A percentile compares a stretch with the other conserved stretches of the same genome.
phyloP scores from a whole-genome alignment of 2,113 vertebrate species.

The Carassius carassius region DNA sequence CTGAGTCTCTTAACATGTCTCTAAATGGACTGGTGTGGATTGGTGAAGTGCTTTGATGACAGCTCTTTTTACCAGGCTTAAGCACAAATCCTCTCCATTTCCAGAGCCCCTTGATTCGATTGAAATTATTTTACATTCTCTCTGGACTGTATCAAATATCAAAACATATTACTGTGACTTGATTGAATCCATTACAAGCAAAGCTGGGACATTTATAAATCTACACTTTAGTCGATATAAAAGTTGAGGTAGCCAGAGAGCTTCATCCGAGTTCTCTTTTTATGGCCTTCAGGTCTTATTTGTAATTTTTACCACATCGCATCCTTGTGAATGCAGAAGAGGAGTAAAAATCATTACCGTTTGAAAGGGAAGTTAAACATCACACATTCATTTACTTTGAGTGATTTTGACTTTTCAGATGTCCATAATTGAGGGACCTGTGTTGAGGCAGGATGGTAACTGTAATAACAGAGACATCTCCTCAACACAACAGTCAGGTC shows the following conservation, averaged over 20 bases:
- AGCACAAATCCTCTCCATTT: constrained; percentile 44
- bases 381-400: constrained; percentile 10
- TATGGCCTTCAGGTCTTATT: neutral
- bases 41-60: constrained; percentile 61
- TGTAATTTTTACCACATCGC: neutral
- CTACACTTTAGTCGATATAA: constrained; percentile 6
- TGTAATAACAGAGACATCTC: constrained; percentile 53
- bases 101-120: constrained; percentile 50
- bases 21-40: constrained; percentile 74
- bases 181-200: constrained; percentile 46
- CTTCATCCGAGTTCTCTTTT: constrained; percentile 23
- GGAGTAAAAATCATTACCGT: constrained; percentile 9
- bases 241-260: constrained; percentile 39
- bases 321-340: neutral
- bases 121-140: constrained; percentile 52
- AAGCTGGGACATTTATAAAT: constrained; percentile 26
- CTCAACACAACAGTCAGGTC: constrained; percentile 40
- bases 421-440: constrained; percentile 39
- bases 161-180: constrained; percentile 38
- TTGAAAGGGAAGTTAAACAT: constrained; percentile 5
- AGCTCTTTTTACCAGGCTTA: constrained; percentile 47
- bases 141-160: constrained; percentile 54
- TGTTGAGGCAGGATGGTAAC: constrained; percentile 30
- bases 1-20: constrained; percentile 68
- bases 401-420: constrained; percentile 27